These are phyloP conservation scores for Epsilonema sp. DNA, from an alignment of 2,888 invertebrate species.

Conservation along the genomic window DNA sequence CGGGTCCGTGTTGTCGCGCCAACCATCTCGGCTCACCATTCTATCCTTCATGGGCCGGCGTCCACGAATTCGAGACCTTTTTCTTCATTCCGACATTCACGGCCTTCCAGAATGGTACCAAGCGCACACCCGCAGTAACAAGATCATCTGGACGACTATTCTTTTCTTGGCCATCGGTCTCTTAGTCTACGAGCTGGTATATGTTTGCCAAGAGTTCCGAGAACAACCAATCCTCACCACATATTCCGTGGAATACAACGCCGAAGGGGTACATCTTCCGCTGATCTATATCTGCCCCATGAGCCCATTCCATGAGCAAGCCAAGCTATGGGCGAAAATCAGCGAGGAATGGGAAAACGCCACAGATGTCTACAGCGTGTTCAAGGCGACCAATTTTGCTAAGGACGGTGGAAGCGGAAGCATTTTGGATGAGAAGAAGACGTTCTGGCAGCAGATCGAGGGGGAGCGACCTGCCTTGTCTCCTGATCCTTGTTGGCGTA, in stretches of 20 bases:
- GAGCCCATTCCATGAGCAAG: not conserved
- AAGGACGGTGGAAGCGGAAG: not conserved
- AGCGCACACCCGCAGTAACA: not conserved
- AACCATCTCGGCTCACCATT: too few species aligned
- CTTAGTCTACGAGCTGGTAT: not conserved
- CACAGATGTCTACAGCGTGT: not conserved
- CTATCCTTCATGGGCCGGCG: too few species aligned
- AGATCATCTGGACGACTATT: not conserved
- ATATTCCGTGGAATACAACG: too few species aligned
- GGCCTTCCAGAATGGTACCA: not conserved
- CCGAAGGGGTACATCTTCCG: too few species aligned
- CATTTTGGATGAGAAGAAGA: not conserved
- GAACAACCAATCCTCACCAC: too few species aligned
- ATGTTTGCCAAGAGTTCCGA: too few species aligned
- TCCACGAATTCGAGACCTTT: too few species aligned
- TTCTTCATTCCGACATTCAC: too few species aligned
- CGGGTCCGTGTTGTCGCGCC: too few species aligned
- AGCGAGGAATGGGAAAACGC: not conserved
- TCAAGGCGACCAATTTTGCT: not conserved
- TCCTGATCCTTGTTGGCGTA: too few species aligned
- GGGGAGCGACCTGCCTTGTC: too few species aligned
- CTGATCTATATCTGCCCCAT: not conserved
- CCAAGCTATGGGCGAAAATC: not conserved
- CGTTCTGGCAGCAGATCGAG: not conserved
- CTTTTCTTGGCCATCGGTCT: not conserved